Conservation (phyloP, 2,888 invertebrate genomes). For the Polylopha cassiicola region DNA sequence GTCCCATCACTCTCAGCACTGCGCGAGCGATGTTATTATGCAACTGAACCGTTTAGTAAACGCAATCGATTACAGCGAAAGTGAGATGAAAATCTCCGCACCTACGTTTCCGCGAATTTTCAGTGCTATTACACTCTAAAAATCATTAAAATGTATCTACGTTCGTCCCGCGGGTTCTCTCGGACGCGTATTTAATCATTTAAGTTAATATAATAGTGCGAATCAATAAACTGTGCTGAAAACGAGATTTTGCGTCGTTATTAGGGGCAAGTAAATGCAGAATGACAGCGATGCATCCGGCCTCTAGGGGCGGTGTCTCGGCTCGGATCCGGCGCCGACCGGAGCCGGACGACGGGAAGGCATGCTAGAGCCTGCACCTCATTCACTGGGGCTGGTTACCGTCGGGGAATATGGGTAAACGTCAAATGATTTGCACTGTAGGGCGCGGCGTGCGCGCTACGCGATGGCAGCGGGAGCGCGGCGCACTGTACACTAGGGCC, state of each 20-base stretch:
- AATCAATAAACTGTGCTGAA: constrained; percentile 28
- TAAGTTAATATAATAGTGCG: constrained; percentile 16
- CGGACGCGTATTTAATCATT: constrained; percentile 13
- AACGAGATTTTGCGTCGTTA: constrained; percentile 55
- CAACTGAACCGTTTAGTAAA: constrained; percentile 3
- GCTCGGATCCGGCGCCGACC: constrained; percentile 31
- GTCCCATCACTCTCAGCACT: too few species aligned
- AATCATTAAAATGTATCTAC: neutral
- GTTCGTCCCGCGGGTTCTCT: too few species aligned
- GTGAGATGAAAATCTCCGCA: constrained; percentile 4
- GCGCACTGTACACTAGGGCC: constrained; percentile 74
- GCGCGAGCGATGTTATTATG: constrained; percentile 4
- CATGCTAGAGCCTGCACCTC: constrained; percentile 59
- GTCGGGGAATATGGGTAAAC: constrained; percentile 60
- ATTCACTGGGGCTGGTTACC: constrained; percentile 57
- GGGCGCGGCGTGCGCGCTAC: constrained; percentile 57
- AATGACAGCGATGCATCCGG: constrained; percentile 67
- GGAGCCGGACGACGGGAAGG: constrained; percentile 33
- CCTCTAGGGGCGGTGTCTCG: constrained; percentile 56
- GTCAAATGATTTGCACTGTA: constrained; percentile 69
- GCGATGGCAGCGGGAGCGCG: constrained; percentile 59
- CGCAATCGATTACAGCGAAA: constrained; percentile 19
- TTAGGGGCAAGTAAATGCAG: constrained; percentile 55
- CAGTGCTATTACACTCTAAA: neutral
- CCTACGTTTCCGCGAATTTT: neutral